These are phyloP conservation scores for Koerneria pararmatus DNA, from an alignment of 2,888 invertebrate species.

Conservation along the genomic window DNA sequence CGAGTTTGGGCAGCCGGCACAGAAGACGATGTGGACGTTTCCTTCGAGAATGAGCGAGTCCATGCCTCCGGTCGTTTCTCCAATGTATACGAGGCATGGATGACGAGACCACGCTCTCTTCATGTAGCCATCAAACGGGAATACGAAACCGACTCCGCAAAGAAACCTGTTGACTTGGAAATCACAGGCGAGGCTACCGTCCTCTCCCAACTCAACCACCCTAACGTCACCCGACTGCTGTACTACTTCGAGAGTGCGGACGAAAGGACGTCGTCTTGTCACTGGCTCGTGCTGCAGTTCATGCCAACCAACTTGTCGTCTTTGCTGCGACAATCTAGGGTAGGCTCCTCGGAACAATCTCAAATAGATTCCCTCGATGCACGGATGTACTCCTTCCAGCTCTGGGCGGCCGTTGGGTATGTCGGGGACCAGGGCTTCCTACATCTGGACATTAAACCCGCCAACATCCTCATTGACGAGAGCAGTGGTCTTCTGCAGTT, in stretches of 20 bases:
- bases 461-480: constrained; percentile 43
- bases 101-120: too few relatives aligned
- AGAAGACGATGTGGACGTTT: too few relatives aligned
- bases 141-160: too few relatives aligned
- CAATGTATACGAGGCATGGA: too few relatives aligned
- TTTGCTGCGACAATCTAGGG: too few relatives aligned
- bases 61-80: too few relatives aligned
- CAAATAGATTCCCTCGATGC: constrained; percentile 12
- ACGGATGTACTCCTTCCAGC: constrained; percentile 42
- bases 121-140: too few relatives aligned
- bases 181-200: constrained; percentile 40
- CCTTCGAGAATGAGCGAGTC: too few relatives aligned
- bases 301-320: constrained; percentile 39
- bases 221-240: constrained; percentile 36
- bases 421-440: constrained; percentile 27
- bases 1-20: too few relatives aligned
- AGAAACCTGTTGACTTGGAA: too few relatives aligned
- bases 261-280: constrained; percentile 27
- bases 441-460: constrained; percentile 51
- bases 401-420: constrained; percentile 42
- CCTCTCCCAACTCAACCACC: constrained; percentile 37
- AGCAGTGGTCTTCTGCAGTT: constrained; percentile 27
- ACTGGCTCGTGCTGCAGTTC: constrained; percentile 44
- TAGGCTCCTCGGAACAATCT: too few relatives aligned
- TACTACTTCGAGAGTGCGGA: constrained; percentile 31